These are phyloP conservation scores for Ectropis crepuscularia DNA, from an alignment of 2,888 invertebrate species.

Conservation along the genomic window DNA sequence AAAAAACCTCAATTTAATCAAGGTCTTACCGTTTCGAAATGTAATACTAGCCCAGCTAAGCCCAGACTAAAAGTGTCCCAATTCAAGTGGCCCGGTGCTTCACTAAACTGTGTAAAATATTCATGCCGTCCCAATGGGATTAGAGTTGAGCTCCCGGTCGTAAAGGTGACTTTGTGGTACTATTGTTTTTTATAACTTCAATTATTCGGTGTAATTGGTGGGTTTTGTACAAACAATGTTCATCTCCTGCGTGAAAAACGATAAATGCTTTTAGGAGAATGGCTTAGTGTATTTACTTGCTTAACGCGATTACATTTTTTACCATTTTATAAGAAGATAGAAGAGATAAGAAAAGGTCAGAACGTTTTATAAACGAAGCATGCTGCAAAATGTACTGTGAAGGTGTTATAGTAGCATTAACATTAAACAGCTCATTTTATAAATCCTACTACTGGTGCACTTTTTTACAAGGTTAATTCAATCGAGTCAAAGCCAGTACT, in stretches of 20 bases:
- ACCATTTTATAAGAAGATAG: no score
- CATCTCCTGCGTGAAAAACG: background rate
- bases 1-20: background rate
- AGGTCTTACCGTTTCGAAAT: background rate
- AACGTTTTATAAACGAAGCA: no score
- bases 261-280: no score
- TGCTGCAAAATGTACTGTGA: no score
- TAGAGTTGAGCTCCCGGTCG: constrained; percentile 23
- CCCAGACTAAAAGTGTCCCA: constrained; percentile 19
- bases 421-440: no score
- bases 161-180: constrained; percentile 13
- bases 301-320: no score
- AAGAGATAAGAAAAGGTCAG: no score
- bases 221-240: background rate
- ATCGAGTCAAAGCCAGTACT: no score
- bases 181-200: constrained; percentile 5
- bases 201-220: constrained; percentile 3
- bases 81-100: constrained; percentile 5
- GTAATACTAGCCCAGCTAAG: background rate
- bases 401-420: no score
- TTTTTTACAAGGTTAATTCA: no score
- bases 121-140: constrained; percentile 32
- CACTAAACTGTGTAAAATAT: constrained; percentile 39
- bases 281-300: no score
- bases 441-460: no score